Evolutionary conservation across 1,140 invertebrate genomes (phyloP).

Genomic region (Hycleus cichorii): DNA sequence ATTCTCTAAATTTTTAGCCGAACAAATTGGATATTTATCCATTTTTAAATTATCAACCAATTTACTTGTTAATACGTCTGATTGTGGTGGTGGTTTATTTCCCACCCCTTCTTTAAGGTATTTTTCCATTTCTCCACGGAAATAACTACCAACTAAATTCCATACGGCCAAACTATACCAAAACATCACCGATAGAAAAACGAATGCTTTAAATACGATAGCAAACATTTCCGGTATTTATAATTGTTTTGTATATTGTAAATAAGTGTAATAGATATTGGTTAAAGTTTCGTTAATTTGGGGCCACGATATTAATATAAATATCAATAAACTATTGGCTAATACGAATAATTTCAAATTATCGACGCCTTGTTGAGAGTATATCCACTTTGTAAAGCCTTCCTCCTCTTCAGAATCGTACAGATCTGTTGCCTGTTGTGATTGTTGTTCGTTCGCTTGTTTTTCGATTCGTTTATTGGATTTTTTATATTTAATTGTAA

Average conservation of each 20-base stretch:
- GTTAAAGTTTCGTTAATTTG: constrained; percentile 42
- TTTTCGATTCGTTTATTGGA: too few relatives aligned
- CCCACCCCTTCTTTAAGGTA: background rate
- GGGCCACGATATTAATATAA: constrained; percentile 50
- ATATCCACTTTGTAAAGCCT: constrained; percentile 50
- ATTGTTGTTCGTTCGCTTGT: too few relatives aligned
- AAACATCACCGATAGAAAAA: constrained; percentile 42
- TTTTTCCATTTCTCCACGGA: constrained; percentile 44
- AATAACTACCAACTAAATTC: constrained; percentile 48
- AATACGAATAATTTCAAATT: constrained; percentile 53
- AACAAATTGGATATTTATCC: background rate
- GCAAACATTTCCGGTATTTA: constrained; percentile 12
- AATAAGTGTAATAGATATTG: constrained; percentile 41
- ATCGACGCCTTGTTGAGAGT: constrained; percentile 47
- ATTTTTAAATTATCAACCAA: background rate
- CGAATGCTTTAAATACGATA: constrained; percentile 25
- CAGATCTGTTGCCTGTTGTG: too few relatives aligned
- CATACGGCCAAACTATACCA: constrained; percentile 48
- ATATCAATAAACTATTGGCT: constrained; percentile 48
- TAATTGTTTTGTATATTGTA: constrained; percentile 20
- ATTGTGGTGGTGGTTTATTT: background rate
- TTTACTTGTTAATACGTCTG: background rate
- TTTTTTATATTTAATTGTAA: too few relatives aligned
- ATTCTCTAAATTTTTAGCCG: background rate
- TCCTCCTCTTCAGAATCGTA: constrained; percentile 37